Evolutionary conservation across 2,888 invertebrate genomes (phyloP), one percentile per base, ranked within the genome.

Genomic region (Anodontia alba): DNA sequence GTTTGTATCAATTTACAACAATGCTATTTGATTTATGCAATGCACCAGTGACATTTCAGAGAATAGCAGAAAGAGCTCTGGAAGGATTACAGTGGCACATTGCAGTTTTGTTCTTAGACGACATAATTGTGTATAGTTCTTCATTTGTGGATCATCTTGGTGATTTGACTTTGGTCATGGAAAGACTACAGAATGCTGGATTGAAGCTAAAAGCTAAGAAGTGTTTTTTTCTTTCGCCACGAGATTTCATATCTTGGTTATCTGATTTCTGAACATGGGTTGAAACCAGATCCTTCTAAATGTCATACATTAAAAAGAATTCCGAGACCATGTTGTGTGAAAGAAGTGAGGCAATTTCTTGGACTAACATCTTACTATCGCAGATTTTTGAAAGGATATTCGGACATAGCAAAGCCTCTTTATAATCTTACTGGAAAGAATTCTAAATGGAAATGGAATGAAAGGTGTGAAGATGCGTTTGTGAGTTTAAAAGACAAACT

Each of bases 21-120:
- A 80, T 83, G 73, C 78, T 78, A 0, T 77, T 77, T 62, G 81
- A 74, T 12, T 26, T 73, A 17, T 82, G 76, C 51, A 82, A 82
- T 42, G 70, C 71, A 0, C 78, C 73, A 7, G 78, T 73, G 23
- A 76, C 82, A 26, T 76, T 78, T 42, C 69, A 73, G 26, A 20
- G 81, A 33, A 69, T 81, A 0, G 70, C 70, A 1, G 81, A 81
- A 33, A 68, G 51, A 0, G 38, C 36, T 0, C 70, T 72, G 42
- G 20, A 51, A 5, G 73, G 73, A 1, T 42, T 33, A 72, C 71
- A 76, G 15, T 77, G 67, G 71, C 43, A 62, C 26, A 43, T 71
- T 20, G 69, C 69, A n/a, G 69, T 76, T 23, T 26, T 69, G 3
- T 69, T 68, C 38, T 33, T 38, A 12, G 69, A 73, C 33, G 67